Evolutionary conservation across 37 sponge, comb jelly and placozoan species (phyloP).

Genomic region (Eunapius fragilis): DNA sequence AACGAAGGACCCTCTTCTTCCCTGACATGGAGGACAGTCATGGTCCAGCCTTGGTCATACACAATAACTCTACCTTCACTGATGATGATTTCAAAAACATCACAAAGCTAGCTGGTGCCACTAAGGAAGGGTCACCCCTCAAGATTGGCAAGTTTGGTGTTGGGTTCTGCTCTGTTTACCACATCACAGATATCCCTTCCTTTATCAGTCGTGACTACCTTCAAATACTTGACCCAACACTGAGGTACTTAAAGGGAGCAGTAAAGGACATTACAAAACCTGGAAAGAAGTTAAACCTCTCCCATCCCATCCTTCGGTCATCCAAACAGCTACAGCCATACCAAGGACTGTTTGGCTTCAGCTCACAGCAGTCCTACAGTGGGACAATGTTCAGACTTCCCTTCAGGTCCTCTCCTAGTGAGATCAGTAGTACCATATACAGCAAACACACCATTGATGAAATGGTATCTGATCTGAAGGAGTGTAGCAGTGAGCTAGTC

Average conservation of each 20-base stretch:
- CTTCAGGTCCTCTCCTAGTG: constrained; percentile 47
- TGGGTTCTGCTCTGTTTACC: constrained; percentile 66
- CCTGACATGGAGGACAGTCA: constrained; percentile 46
- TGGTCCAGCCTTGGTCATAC: constrained; percentile 50
- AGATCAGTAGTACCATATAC: constrained; percentile 54
- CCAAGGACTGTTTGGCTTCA: constrained; percentile 12
- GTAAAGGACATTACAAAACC: constrained; percentile 52
- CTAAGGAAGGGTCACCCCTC: constrained; percentile 49
- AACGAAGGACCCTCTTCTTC: constrained; percentile 4
- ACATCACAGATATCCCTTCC: constrained; percentile 66
- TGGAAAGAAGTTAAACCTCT: constrained; percentile 40
- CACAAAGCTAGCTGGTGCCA: constrained; percentile 65
- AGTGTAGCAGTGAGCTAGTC: constrained; percentile 48
- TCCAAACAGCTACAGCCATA: constrained; percentile 63
- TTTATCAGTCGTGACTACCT: constrained; percentile 50
- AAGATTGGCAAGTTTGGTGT: constrained; percentile 57
- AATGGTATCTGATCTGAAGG: constrained; percentile 10
- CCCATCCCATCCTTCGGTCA: not conserved
- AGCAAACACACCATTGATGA: constrained; percentile 11
- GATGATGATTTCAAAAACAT: constrained; percentile 78
- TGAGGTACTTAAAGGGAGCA: constrained; percentile 38
- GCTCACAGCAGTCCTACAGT: not conserved
- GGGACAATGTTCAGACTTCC: constrained; percentile 74
- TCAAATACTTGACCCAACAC: constrained; percentile 64
- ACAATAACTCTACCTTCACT: constrained; percentile 49